Percentiles rank a stretch among this genome's conserved stretches.
These are phyloP conservation scores for Chalcis sispes DNA, from an alignment of 2,888 invertebrate genomes.

Conservation along the genomic window DNA sequence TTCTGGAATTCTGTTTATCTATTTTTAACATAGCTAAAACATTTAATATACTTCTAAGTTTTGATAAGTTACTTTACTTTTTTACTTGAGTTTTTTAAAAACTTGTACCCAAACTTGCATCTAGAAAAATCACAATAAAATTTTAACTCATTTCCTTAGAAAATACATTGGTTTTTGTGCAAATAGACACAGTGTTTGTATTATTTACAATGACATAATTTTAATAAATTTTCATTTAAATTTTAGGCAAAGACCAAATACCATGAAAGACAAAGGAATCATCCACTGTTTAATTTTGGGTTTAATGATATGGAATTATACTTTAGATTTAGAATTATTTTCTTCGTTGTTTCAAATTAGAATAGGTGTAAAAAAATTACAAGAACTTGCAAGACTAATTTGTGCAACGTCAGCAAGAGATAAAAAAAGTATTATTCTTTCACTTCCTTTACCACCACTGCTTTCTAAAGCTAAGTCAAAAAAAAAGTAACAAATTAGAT, in stretches of 20 bases:
- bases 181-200: neutral
- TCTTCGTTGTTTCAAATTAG: slow-evolving; percentile 61
- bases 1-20: too few species aligned
- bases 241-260: slow-evolving; percentile 69
- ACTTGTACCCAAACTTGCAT: too few species aligned
- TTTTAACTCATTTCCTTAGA: neutral
- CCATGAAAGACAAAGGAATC: slow-evolving; percentile 69
- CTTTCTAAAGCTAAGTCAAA: slow-evolving; percentile 40
- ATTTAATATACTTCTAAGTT: too few species aligned
- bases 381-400: slow-evolving; percentile 66
- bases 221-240: neutral
- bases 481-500: slow-evolving; percentile 56
- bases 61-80: too few species aligned
- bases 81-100: too few species aligned
- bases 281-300: slow-evolving; percentile 70
- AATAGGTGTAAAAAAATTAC: slow-evolving; percentile 67
- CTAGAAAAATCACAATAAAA: neutral
- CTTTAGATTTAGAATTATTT: slow-evolving; percentile 68
- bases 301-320: slow-evolving; percentile 66
- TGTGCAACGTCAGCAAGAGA: slow-evolving; percentile 65
- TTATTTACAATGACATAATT: neutral
- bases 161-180: neutral
- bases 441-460: slow-evolving; percentile 68
- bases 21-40: too few species aligned
- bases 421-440: slow-evolving; percentile 66